These are phyloP conservation scores for Chionomys nivalis DNA, from an alignment of 2,113 vertebrate genomes.

Conservation along the genomic window DNA sequence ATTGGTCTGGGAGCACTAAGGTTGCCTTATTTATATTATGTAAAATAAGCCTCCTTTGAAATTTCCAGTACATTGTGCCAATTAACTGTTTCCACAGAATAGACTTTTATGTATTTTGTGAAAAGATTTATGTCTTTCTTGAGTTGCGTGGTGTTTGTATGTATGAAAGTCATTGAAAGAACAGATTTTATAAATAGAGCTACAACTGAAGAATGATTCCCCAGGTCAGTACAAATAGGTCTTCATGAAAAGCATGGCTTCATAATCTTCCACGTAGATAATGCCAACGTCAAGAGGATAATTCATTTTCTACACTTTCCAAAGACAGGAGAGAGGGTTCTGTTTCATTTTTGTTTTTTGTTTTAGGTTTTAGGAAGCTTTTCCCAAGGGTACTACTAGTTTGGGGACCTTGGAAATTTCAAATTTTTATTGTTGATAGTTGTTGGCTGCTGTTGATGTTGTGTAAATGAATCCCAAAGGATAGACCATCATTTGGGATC, in stretches of 20 bases:
- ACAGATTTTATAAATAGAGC: not conserved
- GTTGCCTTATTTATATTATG: not conserved
- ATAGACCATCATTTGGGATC: not conserved
- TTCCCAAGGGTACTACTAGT: not conserved
- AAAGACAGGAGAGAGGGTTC: not conserved
- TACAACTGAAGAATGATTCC: not conserved
- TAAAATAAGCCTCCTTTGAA: constrained; percentile 40
- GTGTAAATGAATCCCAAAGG: not conserved
- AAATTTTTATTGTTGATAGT: not conserved
- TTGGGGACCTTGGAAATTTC: not conserved
- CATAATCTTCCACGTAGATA: constrained; percentile 27
- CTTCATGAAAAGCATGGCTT: not conserved
- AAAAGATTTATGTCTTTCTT: not conserved
- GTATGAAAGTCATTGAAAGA: not conserved
- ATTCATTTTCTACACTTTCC: not conserved
- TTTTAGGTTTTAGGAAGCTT: not conserved
- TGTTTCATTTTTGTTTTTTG: not conserved
- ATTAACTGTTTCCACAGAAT: not conserved
- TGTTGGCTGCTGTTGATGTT: not conserved
- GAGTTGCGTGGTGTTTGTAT: not conserved
- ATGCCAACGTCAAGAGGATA: not conserved
- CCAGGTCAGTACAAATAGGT: not conserved
- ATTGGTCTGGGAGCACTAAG: constrained; percentile 1
- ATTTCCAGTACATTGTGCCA: constrained; percentile 4
- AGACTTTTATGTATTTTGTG: not conserved